Base-by-base conservation (phyloP, 2,797 vertebrate genomes). In the Cephalopachus bancanus region DNA sequence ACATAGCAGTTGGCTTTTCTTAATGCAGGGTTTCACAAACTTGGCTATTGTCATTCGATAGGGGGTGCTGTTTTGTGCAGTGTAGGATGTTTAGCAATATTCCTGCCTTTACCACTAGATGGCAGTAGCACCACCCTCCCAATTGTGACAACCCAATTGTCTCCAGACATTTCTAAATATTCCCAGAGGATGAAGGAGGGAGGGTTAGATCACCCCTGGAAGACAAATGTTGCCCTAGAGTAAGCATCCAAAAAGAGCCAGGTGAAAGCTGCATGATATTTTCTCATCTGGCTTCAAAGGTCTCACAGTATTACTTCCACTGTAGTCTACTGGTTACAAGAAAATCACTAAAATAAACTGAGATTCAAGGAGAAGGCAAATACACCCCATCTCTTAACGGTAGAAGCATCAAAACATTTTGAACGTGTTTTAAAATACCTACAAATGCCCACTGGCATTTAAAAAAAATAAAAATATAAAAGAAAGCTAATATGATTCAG, bases 291-390 rank as follows among this genome's bases (percentile, higher is more conserved):
- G 4, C 59, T 89, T 92, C 10, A 5, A 83, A 81, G 78, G 17
- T 51, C n/a, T 86, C 15, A 51, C 2, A 24, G 37, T 6, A 49
- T 72, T 53, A 62, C 59, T 74, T 81, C 44, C 1, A 5, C 51
- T 72, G 3, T 44, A 72, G 78, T 86, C 37, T 78, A 72, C 16
- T 60, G 1, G 28, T 37, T 94, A 76, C 6, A 79, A 75, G 65
- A 92, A 91, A 89, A 93, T 89, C 26, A 85, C n/a, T 62, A n/a
- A 1, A 84, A 44, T 80, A 76, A 74, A 5, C 7, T 94, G 55
- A 92, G n/a, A 86, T 89, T 83, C 62, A 65, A 78, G 16, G 7
- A 5, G 2, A 53, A 28, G 44, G 44, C 44, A 44, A 44, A 44
- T 44, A 44, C 44, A 44, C 44, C 44, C 44, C 44, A 80, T 49